Percentiles rank a stretch among this genome's conserved stretches.
phyloP scores from a whole-genome alignment of 2,113 vertebrate species.

The Ceyx cyanopectus region DNA sequence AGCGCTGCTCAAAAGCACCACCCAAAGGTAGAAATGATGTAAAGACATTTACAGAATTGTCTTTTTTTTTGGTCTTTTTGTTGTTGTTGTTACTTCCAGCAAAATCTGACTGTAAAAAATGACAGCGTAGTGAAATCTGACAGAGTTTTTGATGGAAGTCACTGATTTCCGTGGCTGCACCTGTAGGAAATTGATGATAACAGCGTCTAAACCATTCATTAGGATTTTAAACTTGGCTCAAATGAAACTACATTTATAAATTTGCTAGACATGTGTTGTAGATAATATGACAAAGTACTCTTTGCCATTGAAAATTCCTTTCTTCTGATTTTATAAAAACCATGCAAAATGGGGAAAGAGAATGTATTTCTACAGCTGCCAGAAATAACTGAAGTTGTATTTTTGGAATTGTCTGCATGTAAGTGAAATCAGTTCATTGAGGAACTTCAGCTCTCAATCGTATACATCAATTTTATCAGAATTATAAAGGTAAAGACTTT shows the following conservation, averaged over 20 bases:
- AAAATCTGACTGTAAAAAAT: slow-evolving; percentile 87
- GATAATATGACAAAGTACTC: slow-evolving; percentile 81
- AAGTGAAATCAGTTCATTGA: slow-evolving; percentile 33
- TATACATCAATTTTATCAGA: background rate
- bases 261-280: slow-evolving; percentile 88
- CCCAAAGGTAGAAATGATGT: slow-evolving; percentile 79
- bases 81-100: slow-evolving; percentile 76
- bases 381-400: slow-evolving; percentile 47
- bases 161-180: slow-evolving; percentile 89
- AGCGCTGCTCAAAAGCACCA: slow-evolving; percentile 87
- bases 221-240: slow-evolving; percentile 85
- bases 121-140: slow-evolving; percentile 79
- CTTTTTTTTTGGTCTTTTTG: background rate
- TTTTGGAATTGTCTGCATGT: slow-evolving; percentile 8
- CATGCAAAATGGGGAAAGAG: slow-evolving; percentile 47
- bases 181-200: slow-evolving; percentile 94
- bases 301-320: slow-evolving; percentile 78
- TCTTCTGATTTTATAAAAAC: slow-evolving; percentile 80
- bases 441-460: slow-evolving; percentile 17
- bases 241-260: slow-evolving; percentile 88
- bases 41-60: slow-evolving; percentile 52
- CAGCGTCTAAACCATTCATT: slow-evolving; percentile 93
- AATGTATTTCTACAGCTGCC: slow-evolving; percentile 63
- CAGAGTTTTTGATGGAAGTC: slow-evolving; percentile 91
- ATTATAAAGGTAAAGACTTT: slow-evolving; percentile 24